phyloP scores from a whole-genome alignment of 2,113 vertebrate genomes.

The Eulemur macaco region DNA sequence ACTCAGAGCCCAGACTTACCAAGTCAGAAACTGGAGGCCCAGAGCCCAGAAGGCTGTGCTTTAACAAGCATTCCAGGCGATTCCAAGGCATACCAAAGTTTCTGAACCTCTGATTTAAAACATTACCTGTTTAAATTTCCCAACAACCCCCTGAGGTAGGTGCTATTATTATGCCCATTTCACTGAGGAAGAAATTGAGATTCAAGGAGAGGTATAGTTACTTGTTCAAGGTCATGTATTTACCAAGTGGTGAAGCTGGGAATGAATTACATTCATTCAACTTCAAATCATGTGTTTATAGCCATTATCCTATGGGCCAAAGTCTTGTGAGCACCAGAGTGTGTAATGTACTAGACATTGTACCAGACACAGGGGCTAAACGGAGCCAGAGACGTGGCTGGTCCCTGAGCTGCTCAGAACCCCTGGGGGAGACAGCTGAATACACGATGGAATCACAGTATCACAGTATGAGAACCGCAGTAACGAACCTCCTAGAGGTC shows the following conservation, averaged over 20 bases:
- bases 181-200: not conserved
- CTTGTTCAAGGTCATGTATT: not conserved
- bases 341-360: not conserved
- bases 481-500: not conserved
- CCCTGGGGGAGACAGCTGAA: too few relatives aligned
- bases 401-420: not conserved
- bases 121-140: not conserved
- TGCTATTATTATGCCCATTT: not conserved
- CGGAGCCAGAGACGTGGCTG: not conserved
- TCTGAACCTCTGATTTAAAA: not conserved
- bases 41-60: not conserved
- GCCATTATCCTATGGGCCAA: not conserved
- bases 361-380: not conserved
- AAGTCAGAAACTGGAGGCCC: not conserved
- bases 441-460: accelerated
- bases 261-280: not conserved
- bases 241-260: not conserved
- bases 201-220: not conserved
- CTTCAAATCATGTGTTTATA: not conserved
- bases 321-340: not conserved
- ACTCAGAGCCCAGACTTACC: not conserved
- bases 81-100: not conserved
- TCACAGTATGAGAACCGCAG: not conserved
- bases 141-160: not conserved
- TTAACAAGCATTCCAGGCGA: not conserved